Evolutionary conservation across 2,797 vertebrate species (phyloP).

Genomic region (Acanthurus tractus): DNA sequence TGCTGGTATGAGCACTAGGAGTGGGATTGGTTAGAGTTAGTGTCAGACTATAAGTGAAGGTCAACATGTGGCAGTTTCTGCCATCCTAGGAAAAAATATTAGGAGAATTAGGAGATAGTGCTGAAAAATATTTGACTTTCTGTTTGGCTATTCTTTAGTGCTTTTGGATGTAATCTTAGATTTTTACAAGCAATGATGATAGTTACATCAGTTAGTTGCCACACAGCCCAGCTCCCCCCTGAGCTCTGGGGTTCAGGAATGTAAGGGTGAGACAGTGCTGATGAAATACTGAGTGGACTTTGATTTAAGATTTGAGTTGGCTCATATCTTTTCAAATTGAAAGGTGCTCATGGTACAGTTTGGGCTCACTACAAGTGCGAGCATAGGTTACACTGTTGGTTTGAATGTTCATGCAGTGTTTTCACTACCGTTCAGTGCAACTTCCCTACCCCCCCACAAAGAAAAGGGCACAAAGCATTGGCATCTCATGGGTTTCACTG

Average conservation of each 20-base stretch:
- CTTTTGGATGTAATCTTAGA: not conserved
- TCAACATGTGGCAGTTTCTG: no score
- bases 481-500: no score
- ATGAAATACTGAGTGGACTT: not conserved
- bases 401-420: not conserved
- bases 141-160: not conserved
- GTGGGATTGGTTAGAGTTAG: no score
- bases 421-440: no score
- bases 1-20: no score
- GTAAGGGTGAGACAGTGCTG: not conserved
- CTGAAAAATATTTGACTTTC: not conserved
- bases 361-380: not conserved
- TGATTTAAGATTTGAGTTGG: not conserved
- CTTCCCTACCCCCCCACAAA: no score
- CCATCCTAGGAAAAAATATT: no score
- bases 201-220: not conserved
- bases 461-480: no score
- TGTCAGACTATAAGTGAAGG: no score
- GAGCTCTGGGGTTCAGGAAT: not conserved
- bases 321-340: not conserved
- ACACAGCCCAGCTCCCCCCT: not conserved
- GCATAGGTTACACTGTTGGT: not conserved
- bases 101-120: not conserved
- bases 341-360: no score
- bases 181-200: not conserved